phyloP scores from a whole-genome alignment of 2,888 invertebrate genomes.

The Drosophila cyrtoloma region DNA sequence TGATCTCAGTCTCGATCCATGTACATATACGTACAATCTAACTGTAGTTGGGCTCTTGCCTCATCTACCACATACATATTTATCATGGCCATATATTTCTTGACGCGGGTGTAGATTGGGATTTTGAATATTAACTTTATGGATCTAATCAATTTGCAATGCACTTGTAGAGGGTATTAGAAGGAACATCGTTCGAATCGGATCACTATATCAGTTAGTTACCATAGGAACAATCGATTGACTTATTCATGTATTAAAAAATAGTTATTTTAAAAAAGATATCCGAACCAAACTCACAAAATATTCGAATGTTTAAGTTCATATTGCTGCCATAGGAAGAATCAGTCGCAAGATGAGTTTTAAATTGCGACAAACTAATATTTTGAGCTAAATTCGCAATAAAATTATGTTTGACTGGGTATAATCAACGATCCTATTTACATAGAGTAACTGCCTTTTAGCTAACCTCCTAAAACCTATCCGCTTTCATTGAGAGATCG shows the following conservation, averaged over 20 bases:
- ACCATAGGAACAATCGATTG: background rate
- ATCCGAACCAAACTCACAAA: background rate
- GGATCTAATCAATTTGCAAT: background rate
- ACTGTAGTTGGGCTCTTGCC: slow-evolving; percentile 31
- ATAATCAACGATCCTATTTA: background rate
- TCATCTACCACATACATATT: background rate
- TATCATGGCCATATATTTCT: background rate
- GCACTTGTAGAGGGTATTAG: background rate
- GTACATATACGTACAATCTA: slow-evolving; percentile 13
- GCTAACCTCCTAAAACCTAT: background rate
- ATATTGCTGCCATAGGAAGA: no score
- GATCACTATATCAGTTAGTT: no score
- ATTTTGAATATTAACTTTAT: no score
- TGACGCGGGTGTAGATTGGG: background rate
- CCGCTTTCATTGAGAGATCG: background rate
- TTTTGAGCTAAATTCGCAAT: no score
- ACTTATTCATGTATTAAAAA: background rate
- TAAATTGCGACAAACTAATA: background rate
- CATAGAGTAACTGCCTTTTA: background rate
- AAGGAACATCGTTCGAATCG: no score
- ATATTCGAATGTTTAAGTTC: background rate
- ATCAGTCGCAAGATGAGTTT: background rate
- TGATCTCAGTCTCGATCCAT: slow-evolving; percentile 39
- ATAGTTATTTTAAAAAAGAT: background rate
- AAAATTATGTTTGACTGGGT: background rate